A percentile compares a stretch with the other conserved stretches of the same genome.
phyloP scores from a whole-genome alignment of 2,888 invertebrate genomes.

The Colletes collaris region DNA sequence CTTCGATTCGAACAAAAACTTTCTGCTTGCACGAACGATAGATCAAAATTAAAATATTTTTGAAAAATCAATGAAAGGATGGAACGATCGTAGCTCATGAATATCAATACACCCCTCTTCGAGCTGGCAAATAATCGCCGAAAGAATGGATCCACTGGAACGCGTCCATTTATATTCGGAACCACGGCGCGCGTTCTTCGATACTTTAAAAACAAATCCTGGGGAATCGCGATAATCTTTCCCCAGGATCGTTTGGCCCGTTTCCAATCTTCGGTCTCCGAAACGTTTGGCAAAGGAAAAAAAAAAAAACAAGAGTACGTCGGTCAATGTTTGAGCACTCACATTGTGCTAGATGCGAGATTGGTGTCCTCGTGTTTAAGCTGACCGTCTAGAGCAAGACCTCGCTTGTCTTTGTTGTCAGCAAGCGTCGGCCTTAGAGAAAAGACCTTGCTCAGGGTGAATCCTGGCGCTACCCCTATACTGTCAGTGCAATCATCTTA shows the following conservation, averaged over 20 bases:
- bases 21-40: no score
- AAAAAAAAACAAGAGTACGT: constrained; percentile 47
- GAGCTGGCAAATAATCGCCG: no score
- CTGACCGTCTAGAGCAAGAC: constrained; percentile 93
- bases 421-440: constrained; percentile 90
- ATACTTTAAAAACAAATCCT: neutral
- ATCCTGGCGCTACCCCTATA: constrained; percentile 92
- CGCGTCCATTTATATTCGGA: neutral
- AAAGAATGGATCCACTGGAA: neutral
- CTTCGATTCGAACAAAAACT: no score
- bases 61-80: neutral
- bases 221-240: neutral
- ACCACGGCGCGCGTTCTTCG: neutral
- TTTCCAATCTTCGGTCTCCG: constrained; percentile 68
- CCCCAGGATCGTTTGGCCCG: constrained; percentile 39
- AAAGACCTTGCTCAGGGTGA: constrained; percentile 93
- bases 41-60: no score
- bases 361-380: constrained; percentile 95
- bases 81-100: neutral
- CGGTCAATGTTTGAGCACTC: constrained; percentile 83
- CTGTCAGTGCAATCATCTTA: constrained; percentile 84
- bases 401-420: constrained; percentile 93
- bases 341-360: constrained; percentile 94
- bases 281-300: constrained; percentile 20
- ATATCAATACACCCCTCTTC: neutral